Evolutionary conservation across 2,797 vertebrate genomes (phyloP).

Genomic region (Hipposideros larvatus): DNA sequence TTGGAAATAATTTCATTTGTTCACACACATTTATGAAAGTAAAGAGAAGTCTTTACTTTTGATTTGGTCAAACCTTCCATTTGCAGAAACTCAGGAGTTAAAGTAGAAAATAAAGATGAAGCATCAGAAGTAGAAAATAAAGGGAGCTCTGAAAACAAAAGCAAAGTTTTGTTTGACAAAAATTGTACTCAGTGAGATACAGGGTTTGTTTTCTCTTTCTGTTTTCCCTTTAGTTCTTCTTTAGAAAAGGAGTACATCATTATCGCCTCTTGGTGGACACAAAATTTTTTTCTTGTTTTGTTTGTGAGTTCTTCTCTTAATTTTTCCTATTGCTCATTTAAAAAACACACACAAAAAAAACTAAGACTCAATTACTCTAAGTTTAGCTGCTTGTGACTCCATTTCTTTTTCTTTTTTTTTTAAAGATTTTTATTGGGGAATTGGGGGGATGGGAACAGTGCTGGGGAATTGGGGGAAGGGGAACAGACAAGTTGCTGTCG

Average conservation of each 20-base stretch:
- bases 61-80: constrained; percentile 46
- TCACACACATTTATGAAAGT: constrained; percentile 43
- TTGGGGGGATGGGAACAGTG: too few relatives aligned
- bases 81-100: constrained; percentile 58
- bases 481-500: too few relatives aligned
- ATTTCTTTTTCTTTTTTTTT: too few relatives aligned
- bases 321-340: constrained; percentile 52
- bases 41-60: constrained; percentile 40
- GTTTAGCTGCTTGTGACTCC: background rate
- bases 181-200: constrained; percentile 4
- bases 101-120: constrained; percentile 59
- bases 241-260: constrained; percentile 35
- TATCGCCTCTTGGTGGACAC: background rate
- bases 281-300: constrained; percentile 26
- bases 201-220: background rate
- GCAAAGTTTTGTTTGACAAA: constrained; percentile 26
- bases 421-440: too few relatives aligned
- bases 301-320: constrained; percentile 40
- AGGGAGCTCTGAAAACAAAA: constrained; percentile 56
- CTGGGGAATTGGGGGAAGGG: too few relatives aligned
- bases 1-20: constrained; percentile 66
- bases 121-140: constrained; percentile 46
- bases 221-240: constrained; percentile 27
- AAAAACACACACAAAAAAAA: background rate
- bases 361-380: constrained; percentile 23